Evolutionary conservation across 1,140 invertebrate genomes (phyloP).

Genomic region (Thaumetopoea pityocampa): DNA sequence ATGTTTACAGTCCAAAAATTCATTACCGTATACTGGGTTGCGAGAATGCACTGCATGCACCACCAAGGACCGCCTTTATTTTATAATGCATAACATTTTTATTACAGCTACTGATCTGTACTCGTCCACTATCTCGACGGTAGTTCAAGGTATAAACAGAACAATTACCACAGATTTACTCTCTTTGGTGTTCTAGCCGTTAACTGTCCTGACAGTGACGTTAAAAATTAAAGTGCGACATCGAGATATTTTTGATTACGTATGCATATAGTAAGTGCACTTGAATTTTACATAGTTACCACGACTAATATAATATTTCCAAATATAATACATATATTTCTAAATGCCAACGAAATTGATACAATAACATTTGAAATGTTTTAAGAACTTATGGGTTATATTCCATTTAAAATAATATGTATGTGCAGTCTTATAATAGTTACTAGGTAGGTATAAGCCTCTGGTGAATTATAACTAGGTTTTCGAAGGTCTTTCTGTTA

Average conservation of each 20-base stretch:
- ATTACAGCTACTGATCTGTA: too few relatives aligned
- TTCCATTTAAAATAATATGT: conserved; percentile 5
- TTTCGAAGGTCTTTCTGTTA: conserved; percentile 3
- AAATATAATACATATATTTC: conserved; percentile 17
- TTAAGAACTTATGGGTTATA: conserved; percentile 6
- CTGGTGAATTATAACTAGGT: conserved; percentile 11
- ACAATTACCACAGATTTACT: conserved; percentile 38
- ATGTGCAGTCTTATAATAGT: conserved; percentile 16
- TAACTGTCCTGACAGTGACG: conserved; percentile 22
- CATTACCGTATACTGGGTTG: too few relatives aligned
- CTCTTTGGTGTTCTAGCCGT: conserved; percentile 74
- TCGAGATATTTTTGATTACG: conserved; percentile 24
- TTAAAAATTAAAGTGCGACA: conserved; percentile 21
- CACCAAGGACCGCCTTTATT: too few relatives aligned
- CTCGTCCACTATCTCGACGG: too few relatives aligned
- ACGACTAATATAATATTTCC: too few relatives aligned
- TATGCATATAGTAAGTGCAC: conserved; percentile 16
- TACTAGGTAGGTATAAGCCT: conserved; percentile 17
- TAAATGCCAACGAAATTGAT: conserved; percentile 16
- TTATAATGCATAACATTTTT: too few relatives aligned
- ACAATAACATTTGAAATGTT: conserved; percentile 9
- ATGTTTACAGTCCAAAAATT: too few relatives aligned
- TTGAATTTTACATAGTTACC: conserved; percentile 10
- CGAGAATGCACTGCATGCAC: too few relatives aligned
- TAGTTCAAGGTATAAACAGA: conserved; percentile 36